phyloP scores from a whole-genome alignment of 1,140 invertebrate genomes.

The Drosophila nebulosa region DNA sequence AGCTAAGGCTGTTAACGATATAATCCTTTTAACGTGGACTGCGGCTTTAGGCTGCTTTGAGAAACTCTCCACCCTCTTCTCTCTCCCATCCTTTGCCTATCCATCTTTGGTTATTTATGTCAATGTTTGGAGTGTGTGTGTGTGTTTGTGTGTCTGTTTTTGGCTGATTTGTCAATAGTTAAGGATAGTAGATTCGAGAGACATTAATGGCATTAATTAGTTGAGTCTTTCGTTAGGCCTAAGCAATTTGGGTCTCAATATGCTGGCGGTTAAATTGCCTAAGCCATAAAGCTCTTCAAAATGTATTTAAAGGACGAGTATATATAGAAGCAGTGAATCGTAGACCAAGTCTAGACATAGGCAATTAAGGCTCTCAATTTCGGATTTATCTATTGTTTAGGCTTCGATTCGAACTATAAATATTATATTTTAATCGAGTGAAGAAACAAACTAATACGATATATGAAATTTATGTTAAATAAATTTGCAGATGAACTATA shows the following conservation, averaged over 20 bases:
- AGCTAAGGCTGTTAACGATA: slow-evolving; percentile 50
- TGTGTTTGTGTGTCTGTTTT: slow-evolving; percentile 1
- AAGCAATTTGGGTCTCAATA: slow-evolving; percentile 36
- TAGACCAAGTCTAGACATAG: too few relatives aligned
- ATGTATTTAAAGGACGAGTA: too few relatives aligned
- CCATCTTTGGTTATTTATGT: not conserved
- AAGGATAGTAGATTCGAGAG: slow-evolving; percentile 54
- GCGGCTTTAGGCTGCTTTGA: slow-evolving; percentile 11
- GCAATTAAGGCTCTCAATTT: too few relatives aligned
- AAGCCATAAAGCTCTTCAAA: not conserved
- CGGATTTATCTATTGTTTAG: too few relatives aligned
- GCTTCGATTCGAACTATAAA: too few relatives aligned
- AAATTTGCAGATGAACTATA: too few relatives aligned
- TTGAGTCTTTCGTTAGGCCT: slow-evolving; percentile 47
- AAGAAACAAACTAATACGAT: too few relatives aligned
- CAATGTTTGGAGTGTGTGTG: not conserved
- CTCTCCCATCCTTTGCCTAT: not conserved
- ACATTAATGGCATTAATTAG: slow-evolving; percentile 69
- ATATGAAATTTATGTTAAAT: too few relatives aligned
- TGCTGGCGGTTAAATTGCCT: not conserved
- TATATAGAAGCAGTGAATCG: too few relatives aligned
- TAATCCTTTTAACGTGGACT: slow-evolving; percentile 28
- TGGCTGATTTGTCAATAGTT: slow-evolving; percentile 65
- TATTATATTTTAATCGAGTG: too few relatives aligned
- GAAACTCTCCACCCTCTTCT: not conserved